These are phyloP conservation scores for Habrosyne pyritoides DNA, from an alignment of 2,888 invertebrate species.

Conservation along the genomic window DNA sequence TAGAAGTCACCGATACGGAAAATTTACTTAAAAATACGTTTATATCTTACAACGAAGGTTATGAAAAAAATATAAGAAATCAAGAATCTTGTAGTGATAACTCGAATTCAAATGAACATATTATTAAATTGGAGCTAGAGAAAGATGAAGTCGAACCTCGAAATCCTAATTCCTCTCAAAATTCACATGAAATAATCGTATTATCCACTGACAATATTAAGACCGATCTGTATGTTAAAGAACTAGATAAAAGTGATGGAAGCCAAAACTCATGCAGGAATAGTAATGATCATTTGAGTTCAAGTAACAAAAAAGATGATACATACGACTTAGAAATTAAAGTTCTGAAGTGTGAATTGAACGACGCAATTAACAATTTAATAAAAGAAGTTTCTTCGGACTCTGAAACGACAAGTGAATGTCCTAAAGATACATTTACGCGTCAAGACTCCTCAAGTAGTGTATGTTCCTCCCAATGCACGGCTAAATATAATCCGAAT, in stretches of 20 bases:
- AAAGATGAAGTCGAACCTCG: constrained; percentile 3
- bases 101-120: constrained; percentile 14
- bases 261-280: constrained; percentile 14
- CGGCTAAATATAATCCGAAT: constrained; percentile 86
- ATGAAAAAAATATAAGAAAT: constrained; percentile 2
- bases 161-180: constrained; percentile 7
- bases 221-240: constrained; percentile 72
- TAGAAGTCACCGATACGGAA: constrained; percentile 77
- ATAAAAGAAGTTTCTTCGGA: constrained; percentile 73
- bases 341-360: constrained; percentile 74
- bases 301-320: constrained; percentile 20
- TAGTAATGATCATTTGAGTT: constrained; percentile 4
- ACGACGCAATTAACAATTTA: constrained; percentile 75
- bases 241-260: constrained; percentile 40
- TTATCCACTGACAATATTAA: constrained; percentile 68
- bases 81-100: constrained; percentile 15
- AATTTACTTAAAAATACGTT: constrained; percentile 66
- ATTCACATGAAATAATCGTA: constrained; percentile 65
- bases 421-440: constrained; percentile 52
- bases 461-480: constrained; percentile 87
- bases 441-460: constrained; percentile 85
- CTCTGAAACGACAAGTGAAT: constrained; percentile 56
- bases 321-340: constrained; percentile 70
- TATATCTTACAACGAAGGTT: constrained; percentile 32
- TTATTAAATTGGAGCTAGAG: constrained; percentile 21